Evolutionary conservation across 2,888 invertebrate genomes (phyloP).

Genomic region (Chrysolina americana): DNA sequence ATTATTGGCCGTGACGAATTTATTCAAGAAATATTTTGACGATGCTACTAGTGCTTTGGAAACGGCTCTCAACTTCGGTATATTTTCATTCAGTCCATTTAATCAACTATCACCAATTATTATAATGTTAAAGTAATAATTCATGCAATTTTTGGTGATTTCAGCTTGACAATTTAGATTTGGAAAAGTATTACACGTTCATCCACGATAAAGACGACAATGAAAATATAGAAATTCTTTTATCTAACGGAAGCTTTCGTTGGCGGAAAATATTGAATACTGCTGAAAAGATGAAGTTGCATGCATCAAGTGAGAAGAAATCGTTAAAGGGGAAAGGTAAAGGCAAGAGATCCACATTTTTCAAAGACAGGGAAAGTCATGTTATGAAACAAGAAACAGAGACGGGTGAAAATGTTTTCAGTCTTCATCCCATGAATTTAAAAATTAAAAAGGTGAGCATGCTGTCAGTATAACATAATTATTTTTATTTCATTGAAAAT

Average conservation of each 20-base stretch:
- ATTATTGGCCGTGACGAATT: too few relatives aligned
- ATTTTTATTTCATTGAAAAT: too few relatives aligned
- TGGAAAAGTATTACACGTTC: conserved; percentile 74
- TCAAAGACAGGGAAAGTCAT: conserved; percentile 56
- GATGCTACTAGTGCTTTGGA: too few relatives aligned
- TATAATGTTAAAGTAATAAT: too few relatives aligned
- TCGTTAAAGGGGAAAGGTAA: conserved; percentile 71
- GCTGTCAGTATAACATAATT: neutral
- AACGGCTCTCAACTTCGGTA: too few relatives aligned
- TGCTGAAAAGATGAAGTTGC: conserved; percentile 62
- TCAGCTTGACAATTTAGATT: conserved; percentile 77
- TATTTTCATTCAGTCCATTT: too few relatives aligned
- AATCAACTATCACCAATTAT: too few relatives aligned
- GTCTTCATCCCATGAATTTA: conserved; percentile 67
- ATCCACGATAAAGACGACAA: conserved; percentile 67
- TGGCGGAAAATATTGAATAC: conserved; percentile 71
- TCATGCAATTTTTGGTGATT: conserved; percentile 47
- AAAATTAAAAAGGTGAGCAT: conserved; percentile 67
- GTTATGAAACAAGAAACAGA: conserved; percentile 41
- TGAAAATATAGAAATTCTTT: conserved; percentile 68
- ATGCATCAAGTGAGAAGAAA: conserved; percentile 53
- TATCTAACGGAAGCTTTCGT: conserved; percentile 76
- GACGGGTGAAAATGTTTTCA: conserved; percentile 59
- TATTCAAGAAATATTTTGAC: too few relatives aligned
- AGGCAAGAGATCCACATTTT: conserved; percentile 63